These are phyloP conservation scores for Epinotia brunnichana DNA, from an alignment of 2,888 invertebrate species.

Conservation along the genomic window DNA sequence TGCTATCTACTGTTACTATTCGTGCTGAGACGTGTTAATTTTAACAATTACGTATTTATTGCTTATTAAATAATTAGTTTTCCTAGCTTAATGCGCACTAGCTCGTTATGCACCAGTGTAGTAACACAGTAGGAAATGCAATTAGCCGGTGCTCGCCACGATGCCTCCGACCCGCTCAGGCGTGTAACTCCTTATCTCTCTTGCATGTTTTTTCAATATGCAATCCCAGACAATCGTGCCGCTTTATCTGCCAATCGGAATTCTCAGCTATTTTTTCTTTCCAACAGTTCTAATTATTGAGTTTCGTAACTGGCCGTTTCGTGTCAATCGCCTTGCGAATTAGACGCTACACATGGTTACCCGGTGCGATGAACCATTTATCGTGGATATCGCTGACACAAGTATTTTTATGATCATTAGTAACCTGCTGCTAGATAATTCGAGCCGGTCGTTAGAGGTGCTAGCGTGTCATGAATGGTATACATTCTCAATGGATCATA, in stretches of 20 bases:
- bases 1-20: conserved; percentile 12
- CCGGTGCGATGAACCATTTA: conserved; percentile 39
- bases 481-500: conserved; percentile 44
- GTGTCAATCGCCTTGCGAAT: conserved; percentile 73
- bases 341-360: conserved; percentile 38
- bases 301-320: conserved; percentile 77
- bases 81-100: conserved; percentile 51
- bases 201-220: conserved; percentile 84
- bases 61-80: conserved; percentile 38
- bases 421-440: conserved; percentile 36
- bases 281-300: conserved; percentile 78
- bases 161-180: conserved; percentile 75
- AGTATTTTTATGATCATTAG: conserved; percentile 43
- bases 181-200: conserved; percentile 81
- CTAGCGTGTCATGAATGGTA: conserved; percentile 33
- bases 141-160: conserved; percentile 74
- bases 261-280: conserved; percentile 80
- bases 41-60: conserved; percentile 30
- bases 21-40: conserved; percentile 32
- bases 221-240: conserved; percentile 79
- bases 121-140: conserved; percentile 81
- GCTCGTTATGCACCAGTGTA: conserved; percentile 64
- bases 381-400: conserved; percentile 38
- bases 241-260: conserved; percentile 78
- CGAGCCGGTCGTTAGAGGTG: conserved; percentile 27